Evolutionary conservation across 2,888 invertebrate species (phyloP).

Genomic region (Leptothorax acervorum): DNA sequence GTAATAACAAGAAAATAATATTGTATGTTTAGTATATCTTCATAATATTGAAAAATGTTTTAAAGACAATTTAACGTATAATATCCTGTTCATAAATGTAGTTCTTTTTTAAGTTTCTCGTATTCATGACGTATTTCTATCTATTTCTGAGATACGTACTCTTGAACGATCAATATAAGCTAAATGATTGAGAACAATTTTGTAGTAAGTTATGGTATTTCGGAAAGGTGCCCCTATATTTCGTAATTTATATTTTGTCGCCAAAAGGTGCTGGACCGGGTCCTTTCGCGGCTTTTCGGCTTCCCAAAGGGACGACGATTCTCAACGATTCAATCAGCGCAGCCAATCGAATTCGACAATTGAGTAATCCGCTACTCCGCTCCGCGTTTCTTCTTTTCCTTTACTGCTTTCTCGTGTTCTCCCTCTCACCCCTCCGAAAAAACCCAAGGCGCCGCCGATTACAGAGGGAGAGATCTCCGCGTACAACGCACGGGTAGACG

Average conservation of each 20-base stretch:
- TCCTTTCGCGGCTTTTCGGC: conserved; percentile 61
- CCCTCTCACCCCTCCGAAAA: neutral
- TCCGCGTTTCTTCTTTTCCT: conserved; percentile 62
- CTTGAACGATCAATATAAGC: neutral
- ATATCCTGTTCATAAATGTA: neutral
- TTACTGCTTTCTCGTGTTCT: conserved; percentile 38
- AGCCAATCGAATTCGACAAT: conserved; percentile 75
- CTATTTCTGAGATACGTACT: neutral
- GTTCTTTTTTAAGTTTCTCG: neutral
- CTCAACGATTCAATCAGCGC: conserved; percentile 74
- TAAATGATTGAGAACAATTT: neutral
- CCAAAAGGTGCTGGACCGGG: conserved; percentile 16
- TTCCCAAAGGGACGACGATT: conserved; percentile 62
- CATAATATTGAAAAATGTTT: neutral
- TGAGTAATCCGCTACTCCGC: conserved; percentile 69
- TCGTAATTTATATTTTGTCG: conserved; percentile 69
- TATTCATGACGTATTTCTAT: neutral
- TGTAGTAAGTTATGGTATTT: conserved; percentile 11
- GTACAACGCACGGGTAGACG: conserved; percentile 4
- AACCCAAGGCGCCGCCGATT: conserved; percentile 29
- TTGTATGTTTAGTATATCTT: neutral
- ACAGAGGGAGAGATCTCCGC: conserved; percentile 30
- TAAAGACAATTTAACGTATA: neutral
- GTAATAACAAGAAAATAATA: neutral
- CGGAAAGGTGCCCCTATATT: conserved; percentile 32